These are phyloP conservation scores for Sylvia atricapilla DNA, from an alignment of 2,113 vertebrate genomes.

Conservation along the genomic window DNA sequence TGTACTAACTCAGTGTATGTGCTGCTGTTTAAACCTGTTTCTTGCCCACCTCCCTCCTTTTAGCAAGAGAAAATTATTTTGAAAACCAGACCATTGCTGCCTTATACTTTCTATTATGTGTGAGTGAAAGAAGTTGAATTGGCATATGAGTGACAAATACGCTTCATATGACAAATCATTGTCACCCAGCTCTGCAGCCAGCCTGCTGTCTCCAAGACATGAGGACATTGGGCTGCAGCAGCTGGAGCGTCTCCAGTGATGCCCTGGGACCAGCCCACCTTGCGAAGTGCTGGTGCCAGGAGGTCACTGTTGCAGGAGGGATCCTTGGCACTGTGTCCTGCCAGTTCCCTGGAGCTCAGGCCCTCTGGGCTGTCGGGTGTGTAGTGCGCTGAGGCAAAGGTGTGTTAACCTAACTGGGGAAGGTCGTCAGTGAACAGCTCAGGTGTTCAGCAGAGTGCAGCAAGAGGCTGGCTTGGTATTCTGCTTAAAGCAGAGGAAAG, in stretches of 20 bases:
- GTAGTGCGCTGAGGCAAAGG: fast-evolving
- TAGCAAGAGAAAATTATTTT: fast-evolving
- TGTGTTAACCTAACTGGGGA: not conserved
- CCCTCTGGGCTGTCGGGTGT: fast-evolving
- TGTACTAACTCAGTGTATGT: too few relatives aligned
- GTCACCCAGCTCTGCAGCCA: not conserved
- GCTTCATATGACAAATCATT: not conserved
- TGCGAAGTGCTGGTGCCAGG: fast-evolving
- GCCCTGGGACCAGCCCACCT: not conserved
- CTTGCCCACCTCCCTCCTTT: not conserved
- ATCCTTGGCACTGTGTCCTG: fast-evolving
- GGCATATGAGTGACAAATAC: fast-evolving
- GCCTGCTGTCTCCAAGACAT: fast-evolving
- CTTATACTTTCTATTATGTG: too few relatives aligned
- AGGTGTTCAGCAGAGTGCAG: not conserved
- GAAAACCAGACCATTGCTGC: fast-evolving
- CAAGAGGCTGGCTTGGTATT: not conserved
- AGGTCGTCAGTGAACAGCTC: fast-evolving
- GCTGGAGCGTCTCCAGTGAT: not conserved
- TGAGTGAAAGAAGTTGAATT: not conserved
- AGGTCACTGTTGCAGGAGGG: fast-evolving
- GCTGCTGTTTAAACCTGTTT: not conserved
- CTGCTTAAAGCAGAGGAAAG: not conserved
- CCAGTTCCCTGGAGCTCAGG: fast-evolving
- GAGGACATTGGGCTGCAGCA: fast-evolving